Evolutionary conservation across 2,797 vertebrate genomes (phyloP), one percentile per base, ranked within the genome.

Genomic region (Pangasius sanitwongsei): DNA sequence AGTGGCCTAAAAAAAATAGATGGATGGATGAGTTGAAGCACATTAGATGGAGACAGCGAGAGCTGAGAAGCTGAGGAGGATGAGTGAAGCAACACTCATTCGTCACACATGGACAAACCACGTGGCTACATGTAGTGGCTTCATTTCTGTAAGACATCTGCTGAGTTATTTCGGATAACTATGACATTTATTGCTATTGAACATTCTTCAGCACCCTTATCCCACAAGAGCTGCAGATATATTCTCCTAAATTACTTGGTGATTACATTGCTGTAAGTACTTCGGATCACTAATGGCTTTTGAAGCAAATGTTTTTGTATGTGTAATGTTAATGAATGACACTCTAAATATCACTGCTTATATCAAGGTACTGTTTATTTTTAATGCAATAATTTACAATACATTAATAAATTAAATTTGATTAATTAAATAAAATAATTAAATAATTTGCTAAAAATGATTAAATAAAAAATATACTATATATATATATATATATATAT

Each of bases 61-160:
- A 75, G 75, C 77, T 72, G 53, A 81, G 61, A 69, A 70, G 34
- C 25, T 78, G 50, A 31, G 31, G 69, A 87, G 82, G 78, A 78
- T 63, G 57, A 86, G 57, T 85, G 61, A n/a, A 75, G 83, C 13
- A 59, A 85, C 67, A 67, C 70, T 85, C 57, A 57, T 74, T 89
- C 63, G 37, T 77, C 86, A 87, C 90, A 91, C 89, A 90, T 82
- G 57, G 90, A 88, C 88, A 86, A 87, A 91, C 28, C 89, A 90
- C 78, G 63, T 89, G 89, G n/a, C 59, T 55, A 63, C 69, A 78
- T 89, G 86, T 89, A 87, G 61, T 90, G 90, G 83, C 83, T 83
- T 89, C 61, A 89, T 91, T 90, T 87, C 87, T 87, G 72, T 63
- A 77, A 86, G 87, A 89, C 87, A 92, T 91, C 91, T 91, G 90